Percentiles rank a stretch among this genome's conserved stretches.
Evolutionary conservation across 2,888 invertebrate genomes (phyloP).

Genomic region (Tenthredo livida): DNA sequence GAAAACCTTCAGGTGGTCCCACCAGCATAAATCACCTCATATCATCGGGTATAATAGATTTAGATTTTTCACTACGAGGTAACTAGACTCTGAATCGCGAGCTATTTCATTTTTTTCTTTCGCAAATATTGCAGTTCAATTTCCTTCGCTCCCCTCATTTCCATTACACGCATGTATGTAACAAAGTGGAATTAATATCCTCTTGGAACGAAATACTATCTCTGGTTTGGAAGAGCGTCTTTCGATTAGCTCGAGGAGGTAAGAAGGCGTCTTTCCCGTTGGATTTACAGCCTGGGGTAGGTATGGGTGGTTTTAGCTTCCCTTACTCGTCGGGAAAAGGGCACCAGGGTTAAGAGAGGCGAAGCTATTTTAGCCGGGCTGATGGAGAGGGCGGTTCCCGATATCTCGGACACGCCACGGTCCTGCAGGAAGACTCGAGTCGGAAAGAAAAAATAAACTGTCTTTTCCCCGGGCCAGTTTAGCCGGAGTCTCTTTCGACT

Average conservation of each 20-base stretch:
- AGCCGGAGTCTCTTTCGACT: neutral
- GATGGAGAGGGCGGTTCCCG: constrained; percentile 48
- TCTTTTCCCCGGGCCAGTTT: constrained; percentile 17
- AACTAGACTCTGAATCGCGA: neutral
- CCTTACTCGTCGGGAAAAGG: constrained; percentile 21
- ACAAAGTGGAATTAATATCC: too few species aligned
- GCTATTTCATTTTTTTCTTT: neutral
- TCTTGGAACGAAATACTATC: constrained; percentile 46
- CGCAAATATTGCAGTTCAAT: neutral
- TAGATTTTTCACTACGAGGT: constrained; percentile 51
- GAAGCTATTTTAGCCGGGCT: constrained; percentile 39
- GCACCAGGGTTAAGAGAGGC: constrained; percentile 45
- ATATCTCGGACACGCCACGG: constrained; percentile 44
- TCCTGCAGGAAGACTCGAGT: neutral
- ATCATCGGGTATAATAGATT: constrained; percentile 58
- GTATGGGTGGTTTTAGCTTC: constrained; percentile 42
- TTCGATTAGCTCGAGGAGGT: constrained; percentile 48
- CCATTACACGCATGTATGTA: too few species aligned
- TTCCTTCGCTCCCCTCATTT: too few species aligned
- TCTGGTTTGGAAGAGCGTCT: neutral
- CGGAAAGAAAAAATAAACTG: constrained; percentile 33
- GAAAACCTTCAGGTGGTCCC: constrained; percentile 50
- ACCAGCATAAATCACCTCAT: constrained; percentile 57
- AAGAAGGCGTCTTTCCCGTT: constrained; percentile 2
- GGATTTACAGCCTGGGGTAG: constrained; percentile 45